phyloP scores from a whole-genome alignment of 2,113 vertebrate species.

The Mus pahari region DNA sequence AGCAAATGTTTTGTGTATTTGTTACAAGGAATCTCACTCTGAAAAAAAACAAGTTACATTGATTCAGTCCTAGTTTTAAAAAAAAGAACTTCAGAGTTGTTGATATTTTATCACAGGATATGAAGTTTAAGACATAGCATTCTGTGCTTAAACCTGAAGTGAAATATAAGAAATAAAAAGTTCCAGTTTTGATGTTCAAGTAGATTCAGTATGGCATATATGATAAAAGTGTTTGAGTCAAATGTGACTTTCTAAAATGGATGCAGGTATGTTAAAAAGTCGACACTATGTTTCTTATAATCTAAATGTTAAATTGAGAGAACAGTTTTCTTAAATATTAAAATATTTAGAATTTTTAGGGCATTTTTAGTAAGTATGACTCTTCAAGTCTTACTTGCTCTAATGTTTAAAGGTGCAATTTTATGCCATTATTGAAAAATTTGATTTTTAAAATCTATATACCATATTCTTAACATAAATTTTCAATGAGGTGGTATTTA shows the following conservation, averaged over 20 bases:
- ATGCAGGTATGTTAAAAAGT: constrained; percentile 84
- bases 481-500: constrained; percentile 88
- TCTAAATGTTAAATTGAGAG: constrained; percentile 80
- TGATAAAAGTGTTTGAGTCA: constrained; percentile 84
- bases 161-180: constrained; percentile 85
- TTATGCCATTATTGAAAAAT: constrained; percentile 81
- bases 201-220: constrained; percentile 87
- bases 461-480: constrained; percentile 85
- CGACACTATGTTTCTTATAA: constrained; percentile 84
- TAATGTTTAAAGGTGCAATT: constrained; percentile 85
- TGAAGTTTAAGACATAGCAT: constrained; percentile 84
- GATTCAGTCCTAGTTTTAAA: constrained; percentile 75
- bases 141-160: constrained; percentile 84
- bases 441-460: constrained; percentile 82
- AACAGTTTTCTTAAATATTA: constrained; percentile 83
- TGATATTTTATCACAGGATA: constrained; percentile 86
- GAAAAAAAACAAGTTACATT: constrained; percentile 82
- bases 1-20: constrained; percentile 58
- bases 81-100: constrained; percentile 85
- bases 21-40: constrained; percentile 79
- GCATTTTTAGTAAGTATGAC: constrained; percentile 82
- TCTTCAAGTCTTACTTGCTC: constrained; percentile 81
- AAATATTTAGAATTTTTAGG: constrained; percentile 83
- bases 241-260: constrained; percentile 80
- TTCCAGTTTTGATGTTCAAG: constrained; percentile 85